A percentile compares a stretch with the other conserved stretches of the same genome.
phyloP scores from a whole-genome alignment of 1,140 invertebrate species.

The Microplitis demolitor region DNA sequence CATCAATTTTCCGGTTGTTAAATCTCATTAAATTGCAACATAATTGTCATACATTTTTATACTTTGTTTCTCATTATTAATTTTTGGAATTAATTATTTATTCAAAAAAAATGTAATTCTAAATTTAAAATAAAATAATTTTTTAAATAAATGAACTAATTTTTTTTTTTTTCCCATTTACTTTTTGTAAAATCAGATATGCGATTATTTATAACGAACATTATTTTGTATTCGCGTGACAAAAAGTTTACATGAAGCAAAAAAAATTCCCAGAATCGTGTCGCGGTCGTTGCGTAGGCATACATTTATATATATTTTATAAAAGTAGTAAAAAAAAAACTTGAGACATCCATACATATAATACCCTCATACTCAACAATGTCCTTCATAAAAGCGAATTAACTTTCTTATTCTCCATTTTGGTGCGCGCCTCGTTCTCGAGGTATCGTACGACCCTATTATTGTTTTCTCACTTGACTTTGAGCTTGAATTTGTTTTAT shows the following conservation, averaged over 20 bases:
- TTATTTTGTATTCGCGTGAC: too few relatives aligned
- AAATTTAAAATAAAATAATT: too few relatives aligned
- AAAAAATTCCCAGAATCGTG: conserved; percentile 10
- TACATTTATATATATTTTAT: not conserved
- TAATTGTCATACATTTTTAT: not conserved
- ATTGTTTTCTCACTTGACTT: not conserved
- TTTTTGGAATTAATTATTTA: not conserved
- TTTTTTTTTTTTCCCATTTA: too few relatives aligned
- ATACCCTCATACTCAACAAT: not conserved
- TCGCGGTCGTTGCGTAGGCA: conserved; percentile 9
- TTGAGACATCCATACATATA: not conserved
- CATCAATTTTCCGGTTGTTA: not conserved
- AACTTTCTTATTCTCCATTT: not conserved
- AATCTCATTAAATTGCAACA: not conserved
- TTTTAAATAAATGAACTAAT: too few relatives aligned
- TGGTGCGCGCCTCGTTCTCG: not conserved
- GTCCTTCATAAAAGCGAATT: not conserved
- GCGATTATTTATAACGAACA: too few relatives aligned
- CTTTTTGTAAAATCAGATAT: too few relatives aligned
- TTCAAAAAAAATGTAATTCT: too few relatives aligned
- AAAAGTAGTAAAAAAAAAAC: not conserved
- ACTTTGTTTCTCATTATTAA: not conserved
- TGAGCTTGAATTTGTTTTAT: too few relatives aligned
- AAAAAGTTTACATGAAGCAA: too few relatives aligned
- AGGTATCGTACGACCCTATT: not conserved